Base-by-base conservation (phyloP, 2,797 vertebrate genomes). In the Yasuhikotakia modesta region DNA sequence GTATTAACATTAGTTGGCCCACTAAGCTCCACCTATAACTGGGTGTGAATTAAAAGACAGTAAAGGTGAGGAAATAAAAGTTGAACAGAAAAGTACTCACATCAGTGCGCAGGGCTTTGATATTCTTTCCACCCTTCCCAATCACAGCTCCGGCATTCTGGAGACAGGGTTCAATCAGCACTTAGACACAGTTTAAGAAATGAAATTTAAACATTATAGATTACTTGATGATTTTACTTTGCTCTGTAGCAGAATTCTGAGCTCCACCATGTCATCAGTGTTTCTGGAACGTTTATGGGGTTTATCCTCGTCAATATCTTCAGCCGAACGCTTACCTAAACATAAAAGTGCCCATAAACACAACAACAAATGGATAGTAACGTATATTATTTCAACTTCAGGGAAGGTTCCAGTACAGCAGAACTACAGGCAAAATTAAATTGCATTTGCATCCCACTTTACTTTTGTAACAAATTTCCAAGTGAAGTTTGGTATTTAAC, bases 111-210 rank as follows among this genome's bases (percentile, higher is more conserved):
- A 99, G 95, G 52, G 98, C 96, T 92, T 99, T 99, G 92, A 99
- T 99, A 90, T 99, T 98, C 96, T 99, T 99, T 84, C 98, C 97
- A 91, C 93, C 97, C 91, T 99, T 99, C 77, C 98, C 97, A 91
- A 99, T 99, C 89, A 98, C 96, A 88, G 97, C 97, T 87, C 98
- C 98, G 90, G 98, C 98, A 89, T 99, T 99, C 97, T 99, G 87
- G 79, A 82, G 85, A 1, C 73, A 79, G 63, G 13, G 58, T 19
- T 35, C 19, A 43, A 22, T 50, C 5, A 32, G 73, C 14, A 1
- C 2, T 12, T 2, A 27, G 17, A n/a, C 0, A 58, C 39, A 60
- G 2, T 2, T 2, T 13, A 6, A 65, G 57, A 52, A 52, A 70
- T 5, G 1, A 53, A 43, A 39, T n/a, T 10, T 8, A 39, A 50